These are phyloP conservation scores for Acridotheres tristis DNA, from an alignment of 2,797 vertebrate genomes.

Conservation along the genomic window DNA sequence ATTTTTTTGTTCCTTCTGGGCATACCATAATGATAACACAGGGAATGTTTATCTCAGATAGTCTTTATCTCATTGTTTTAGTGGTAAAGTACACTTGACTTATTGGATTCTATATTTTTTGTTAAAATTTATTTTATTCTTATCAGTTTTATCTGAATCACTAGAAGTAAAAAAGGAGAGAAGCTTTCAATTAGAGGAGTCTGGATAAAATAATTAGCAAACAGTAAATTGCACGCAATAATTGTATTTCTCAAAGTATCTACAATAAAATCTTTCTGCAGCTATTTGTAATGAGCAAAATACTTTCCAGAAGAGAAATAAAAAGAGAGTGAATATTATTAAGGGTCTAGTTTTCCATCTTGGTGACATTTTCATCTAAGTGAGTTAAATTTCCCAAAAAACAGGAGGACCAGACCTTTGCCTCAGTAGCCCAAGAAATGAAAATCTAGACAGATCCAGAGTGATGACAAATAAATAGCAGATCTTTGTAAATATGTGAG, in stretches of 20 bases:
- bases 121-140: conserved; percentile 29
- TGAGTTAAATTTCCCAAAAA: not conserved
- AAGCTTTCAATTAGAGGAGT: conserved; percentile 38
- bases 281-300: conserved; percentile 26
- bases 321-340: not conserved
- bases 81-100: conserved; percentile 12
- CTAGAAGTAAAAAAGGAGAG: not conserved
- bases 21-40: conserved; percentile 8
- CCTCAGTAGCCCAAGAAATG: not conserved
- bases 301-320: conserved; percentile 5
- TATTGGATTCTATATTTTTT: conserved; percentile 3
- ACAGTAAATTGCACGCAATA: conserved; percentile 35
- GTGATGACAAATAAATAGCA: not conserved
- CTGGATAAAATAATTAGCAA: conserved; percentile 53
- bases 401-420: not conserved
- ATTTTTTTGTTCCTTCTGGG: conserved; percentile 19
- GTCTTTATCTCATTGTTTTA: not conserved
- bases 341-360: not conserved
- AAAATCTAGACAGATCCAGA: not conserved
- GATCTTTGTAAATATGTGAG: not conserved
- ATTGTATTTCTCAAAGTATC: not conserved
- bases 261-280: conserved; percentile 15
- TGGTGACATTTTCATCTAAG: not conserved
- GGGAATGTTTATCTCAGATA: conserved; percentile 8
- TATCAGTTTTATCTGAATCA: not conserved